Evolutionary conservation across 2,888 invertebrate genomes (phyloP).

Genomic region (Siphonodentalium dalli): DNA sequence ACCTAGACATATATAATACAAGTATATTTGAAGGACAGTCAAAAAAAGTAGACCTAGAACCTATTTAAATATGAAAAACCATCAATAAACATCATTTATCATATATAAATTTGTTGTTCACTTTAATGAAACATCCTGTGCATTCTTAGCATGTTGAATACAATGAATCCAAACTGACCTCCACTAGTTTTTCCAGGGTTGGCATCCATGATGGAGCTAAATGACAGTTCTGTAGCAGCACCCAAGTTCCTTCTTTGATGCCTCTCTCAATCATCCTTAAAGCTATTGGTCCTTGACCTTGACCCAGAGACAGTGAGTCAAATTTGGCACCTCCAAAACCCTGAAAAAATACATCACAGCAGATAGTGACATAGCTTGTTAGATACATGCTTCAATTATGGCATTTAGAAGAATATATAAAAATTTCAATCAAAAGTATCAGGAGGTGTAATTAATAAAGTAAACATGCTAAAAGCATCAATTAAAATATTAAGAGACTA

Average conservation of each 20-base stretch:
- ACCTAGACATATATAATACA: too few species aligned
- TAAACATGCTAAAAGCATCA: not conserved
- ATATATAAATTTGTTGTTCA: too few species aligned
- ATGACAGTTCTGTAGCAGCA: slow-evolving; percentile 67
- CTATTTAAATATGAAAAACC: too few species aligned
- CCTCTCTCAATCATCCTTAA: slow-evolving; percentile 65
- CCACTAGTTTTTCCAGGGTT: slow-evolving; percentile 65
- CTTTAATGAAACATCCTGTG: too few species aligned
- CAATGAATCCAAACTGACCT: slow-evolving; percentile 44
- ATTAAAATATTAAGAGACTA: not conserved
- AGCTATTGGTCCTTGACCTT: slow-evolving; percentile 68
- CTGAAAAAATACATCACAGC: slow-evolving; percentile 37
- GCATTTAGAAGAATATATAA: not conserved
- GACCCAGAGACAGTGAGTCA: slow-evolving; percentile 66
- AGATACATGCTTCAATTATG: not conserved
- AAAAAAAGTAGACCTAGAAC: too few species aligned
- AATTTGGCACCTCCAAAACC: slow-evolving; percentile 66
- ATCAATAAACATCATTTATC: too few species aligned
- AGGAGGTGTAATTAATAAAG: too few species aligned
- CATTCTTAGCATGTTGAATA: too few species aligned
- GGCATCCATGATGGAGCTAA: slow-evolving; percentile 67
- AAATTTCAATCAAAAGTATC: not conserved
- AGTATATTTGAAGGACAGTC: too few species aligned
- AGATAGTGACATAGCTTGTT: not conserved
- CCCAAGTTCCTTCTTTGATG: slow-evolving; percentile 66